Percentiles rank a stretch among this genome's conserved stretches.
Evolutionary conservation across 2,888 invertebrate species (phyloP).

Genomic region (Drosophila nr. fundita): DNA sequence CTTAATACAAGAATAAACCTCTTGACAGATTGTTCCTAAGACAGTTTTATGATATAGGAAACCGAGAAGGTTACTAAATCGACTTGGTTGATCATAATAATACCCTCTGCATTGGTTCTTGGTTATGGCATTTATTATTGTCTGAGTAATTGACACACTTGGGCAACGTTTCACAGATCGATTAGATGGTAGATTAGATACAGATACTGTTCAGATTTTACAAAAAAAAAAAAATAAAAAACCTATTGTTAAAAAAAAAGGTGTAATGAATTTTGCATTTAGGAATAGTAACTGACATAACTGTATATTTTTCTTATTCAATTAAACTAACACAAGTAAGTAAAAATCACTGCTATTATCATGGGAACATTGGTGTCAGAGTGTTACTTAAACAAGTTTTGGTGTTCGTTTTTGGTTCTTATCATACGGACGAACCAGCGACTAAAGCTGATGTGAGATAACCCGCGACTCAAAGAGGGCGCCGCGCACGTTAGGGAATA

Average conservation of each 20-base stretch:
- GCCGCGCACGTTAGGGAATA: neutral
- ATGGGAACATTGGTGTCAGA: neutral
- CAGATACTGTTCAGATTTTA: neutral
- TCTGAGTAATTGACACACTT: conserved; percentile 36
- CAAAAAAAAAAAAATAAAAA: neutral
- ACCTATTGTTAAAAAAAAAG: neutral
- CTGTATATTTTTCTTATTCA: neutral
- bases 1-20: neutral
- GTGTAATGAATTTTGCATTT: neutral
- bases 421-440: conserved; percentile 20
- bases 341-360: neutral
- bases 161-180: neutral
- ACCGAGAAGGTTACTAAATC: neutral
- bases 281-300: neutral
- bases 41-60: neutral
- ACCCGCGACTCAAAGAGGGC: conserved; percentile 20
- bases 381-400: neutral
- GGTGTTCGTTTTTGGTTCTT: conserved; percentile 13
- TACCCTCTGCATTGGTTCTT: neutral
- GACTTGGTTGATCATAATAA: neutral
- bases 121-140: neutral
- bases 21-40: neutral
- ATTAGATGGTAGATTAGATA: neutral
- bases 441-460: conserved; percentile 37
- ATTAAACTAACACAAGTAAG: neutral